Evolutionary conservation across 2,888 invertebrate species (phyloP), one percentile per base, ranked within the genome.

Genomic region (Hypercompe scribonia): DNA sequence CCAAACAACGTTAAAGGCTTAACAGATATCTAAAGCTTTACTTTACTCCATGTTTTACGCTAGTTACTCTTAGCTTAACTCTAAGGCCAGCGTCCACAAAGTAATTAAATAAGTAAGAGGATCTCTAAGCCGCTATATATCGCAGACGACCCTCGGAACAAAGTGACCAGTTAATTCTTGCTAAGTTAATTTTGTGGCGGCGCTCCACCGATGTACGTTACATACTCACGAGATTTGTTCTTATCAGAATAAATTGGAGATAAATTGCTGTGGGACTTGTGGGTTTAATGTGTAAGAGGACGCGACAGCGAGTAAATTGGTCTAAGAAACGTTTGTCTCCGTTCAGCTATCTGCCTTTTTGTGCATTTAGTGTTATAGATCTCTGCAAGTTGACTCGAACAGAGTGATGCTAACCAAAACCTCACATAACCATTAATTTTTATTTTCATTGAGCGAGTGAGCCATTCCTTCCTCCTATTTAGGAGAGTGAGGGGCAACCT

Each of bases 211-310:
- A 61, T 36, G 63, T 70, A 66, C 71, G 39, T 66, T 69, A 72
- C 76, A 78, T 77, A 83, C 88, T 83, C 86, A 24, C 69, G 90
- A 88, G 89, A 88, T 88, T 89, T 86, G 87, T 87, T 86, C 89
- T 89, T 88, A 91, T 91, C 87, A 88, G 80, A 84, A 86, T 84
- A 88, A 90, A 91, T 91, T 91, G 91, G 85, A 89, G 87, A 91
- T 86, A 91, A 91, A 91, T 91, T 91, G 90, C 87, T 84, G 42
- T 39, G 86, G 86, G 87, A 84, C 69, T 75, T 72, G 50, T 33
- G 63, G 80, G 77, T 15, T 33, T 7, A 70, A 73, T 65, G n/a
- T 42, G 70, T 15, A 36, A 68, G 73, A 69, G 10, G 64, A 34
- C 24, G 63, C 34, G 63, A 64, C 11, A n/a, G 33, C 34, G 10